Evolutionary conservation across 2,797 vertebrate species (phyloP).

Genomic region (Notolepis coatsorum): DNA sequence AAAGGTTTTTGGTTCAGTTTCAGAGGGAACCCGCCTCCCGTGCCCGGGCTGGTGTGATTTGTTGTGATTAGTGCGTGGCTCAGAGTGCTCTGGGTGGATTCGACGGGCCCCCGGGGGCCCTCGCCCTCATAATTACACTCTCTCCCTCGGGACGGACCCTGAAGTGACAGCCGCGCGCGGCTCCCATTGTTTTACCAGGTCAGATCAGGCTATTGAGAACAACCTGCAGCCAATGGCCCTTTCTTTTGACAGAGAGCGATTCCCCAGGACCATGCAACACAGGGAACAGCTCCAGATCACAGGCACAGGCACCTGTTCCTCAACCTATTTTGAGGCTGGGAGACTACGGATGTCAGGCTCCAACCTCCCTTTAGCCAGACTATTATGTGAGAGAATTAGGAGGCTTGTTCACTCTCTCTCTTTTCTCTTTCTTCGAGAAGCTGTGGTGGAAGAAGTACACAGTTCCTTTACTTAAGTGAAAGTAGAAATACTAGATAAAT

Average conservation of each 20-base stretch:
- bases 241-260: conserved; percentile 77
- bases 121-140: conserved; percentile 82
- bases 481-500: too few relatives aligned
- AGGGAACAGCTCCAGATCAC: conserved; percentile 77
- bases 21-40: conserved; percentile 75
- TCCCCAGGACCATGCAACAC: conserved; percentile 73
- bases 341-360: conserved; percentile 33
- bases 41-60: conserved; percentile 71
- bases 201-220: conserved; percentile 75
- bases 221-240: conserved; percentile 76
- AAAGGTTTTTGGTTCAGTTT: conserved; percentile 84
- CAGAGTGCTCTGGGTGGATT: conserved; percentile 63
- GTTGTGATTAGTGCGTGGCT: conserved; percentile 85
- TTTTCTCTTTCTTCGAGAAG: not conserved
- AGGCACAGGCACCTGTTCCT: conserved; percentile 73
- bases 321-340: conserved; percentile 68
- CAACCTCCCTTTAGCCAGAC: conserved; percentile 46
- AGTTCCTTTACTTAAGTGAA: too few relatives aligned
- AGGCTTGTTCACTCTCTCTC: conserved; percentile 20
- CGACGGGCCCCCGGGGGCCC: conserved; percentile 76
- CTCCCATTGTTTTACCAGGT: conserved; percentile 84
- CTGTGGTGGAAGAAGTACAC: not conserved
- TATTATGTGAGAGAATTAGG: conserved; percentile 19
- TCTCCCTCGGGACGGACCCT: conserved; percentile 78
- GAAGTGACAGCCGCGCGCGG: conserved; percentile 73